Base-by-base conservation (phyloP, 2,888 invertebrate species). In the Dynastes maya region DNA sequence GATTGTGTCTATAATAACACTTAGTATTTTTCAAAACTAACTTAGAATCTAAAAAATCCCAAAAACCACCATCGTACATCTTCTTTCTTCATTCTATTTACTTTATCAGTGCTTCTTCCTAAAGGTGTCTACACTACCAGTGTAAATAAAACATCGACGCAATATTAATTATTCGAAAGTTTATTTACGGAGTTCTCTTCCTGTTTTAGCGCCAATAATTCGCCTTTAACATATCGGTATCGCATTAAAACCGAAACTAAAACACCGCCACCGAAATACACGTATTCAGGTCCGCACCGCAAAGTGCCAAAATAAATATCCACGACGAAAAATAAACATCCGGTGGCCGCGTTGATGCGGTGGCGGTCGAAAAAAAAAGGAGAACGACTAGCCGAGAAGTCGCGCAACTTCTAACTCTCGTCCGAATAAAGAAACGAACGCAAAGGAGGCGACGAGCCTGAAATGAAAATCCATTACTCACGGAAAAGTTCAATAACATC, bases 401-500 rank as follows among this genome's bases (percentile, higher is more conserved):
- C 37, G n/a, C 37, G 64, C 40, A 16, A 16, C 16, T 16, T 16
- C 16, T 16, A 32, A 53, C 53, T 53, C 16, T n/a, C n/a, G n/a
- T n/a, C 13, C 13, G 53, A 53, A 16, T 53, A 53, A 13, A 55
- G 55, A 55, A 55, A 55, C 55, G 55, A 55, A n/a, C 2, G 16
- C 55, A 22, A 22, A 16, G 49, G 55, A 13, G 58, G 40, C 55
- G 29, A 55, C 67, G 58, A 58, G 22, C 37, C 58, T 27, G 22
- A 72, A 58, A 72, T 58, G 58, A 72, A 72, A 58, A 72, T 72
- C 58, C 72, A 72, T 72, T 72, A 76, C 67, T 65, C 51, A 76
- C 65, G 29, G 64, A 65, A 51, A 76, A 67, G 76, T 76, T 76
- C 76, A 76, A 76, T 76, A 76, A 76, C 76, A 76, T 76, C 76